A percentile compares a stretch with the other conserved stretches of the same genome.
Conservation (phyloP, 2,888 invertebrate species). For the Saturnia japonica region DNA sequence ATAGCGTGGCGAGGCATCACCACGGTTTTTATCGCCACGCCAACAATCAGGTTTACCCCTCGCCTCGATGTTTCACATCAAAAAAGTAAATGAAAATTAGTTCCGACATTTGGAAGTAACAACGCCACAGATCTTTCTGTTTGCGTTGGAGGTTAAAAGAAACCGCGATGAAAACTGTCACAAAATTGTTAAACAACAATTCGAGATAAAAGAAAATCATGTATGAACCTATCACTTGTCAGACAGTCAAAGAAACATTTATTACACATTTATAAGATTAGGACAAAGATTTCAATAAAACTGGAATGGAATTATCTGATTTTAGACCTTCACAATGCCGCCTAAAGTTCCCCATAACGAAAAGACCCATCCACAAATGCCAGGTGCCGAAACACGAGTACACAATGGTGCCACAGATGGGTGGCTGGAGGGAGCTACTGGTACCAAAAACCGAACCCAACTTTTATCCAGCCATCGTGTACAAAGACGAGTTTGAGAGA, state of each 20-base stretch:
- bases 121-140: too few relatives aligned
- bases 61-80: too few relatives aligned
- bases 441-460: conserved; percentile 78
- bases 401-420: conserved; percentile 58
- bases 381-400: conserved; percentile 52
- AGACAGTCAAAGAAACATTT: neutral
- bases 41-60: too few relatives aligned
- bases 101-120: too few relatives aligned
- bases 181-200: too few relatives aligned
- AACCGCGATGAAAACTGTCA: too few relatives aligned
- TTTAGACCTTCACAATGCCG: conserved; percentile 73
- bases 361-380: conserved; percentile 73
- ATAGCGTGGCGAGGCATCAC: too few relatives aligned
- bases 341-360: conserved; percentile 64
- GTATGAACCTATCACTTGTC: neutral
- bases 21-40: too few relatives aligned
- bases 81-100: too few relatives aligned
- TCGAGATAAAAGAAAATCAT: too few relatives aligned
- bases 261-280: neutral
- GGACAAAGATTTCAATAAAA: neutral
- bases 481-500: conserved; percentile 82
- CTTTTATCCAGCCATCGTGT: conserved; percentile 82
- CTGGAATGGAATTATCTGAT: neutral
- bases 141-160: too few relatives aligned
- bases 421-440: conserved; percentile 69